phyloP scores from a whole-genome alignment of 92 coral and sea anemone genomes.

The Porites divaricata region DNA sequence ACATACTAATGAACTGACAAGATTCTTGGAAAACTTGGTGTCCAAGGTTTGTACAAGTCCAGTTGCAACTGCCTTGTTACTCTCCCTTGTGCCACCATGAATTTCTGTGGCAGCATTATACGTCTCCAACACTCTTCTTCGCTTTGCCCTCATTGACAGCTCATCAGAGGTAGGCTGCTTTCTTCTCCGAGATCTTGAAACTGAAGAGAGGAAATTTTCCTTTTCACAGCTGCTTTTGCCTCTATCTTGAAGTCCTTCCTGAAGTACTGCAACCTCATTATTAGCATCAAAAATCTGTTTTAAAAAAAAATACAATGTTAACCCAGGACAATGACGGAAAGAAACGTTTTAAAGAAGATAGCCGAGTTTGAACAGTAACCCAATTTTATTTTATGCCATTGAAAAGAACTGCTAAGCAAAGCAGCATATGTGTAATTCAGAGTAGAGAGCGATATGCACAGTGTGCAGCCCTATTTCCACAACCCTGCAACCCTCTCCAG shows the following conservation, averaged over 20 bases:
- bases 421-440: no score
- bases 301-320: neutral
- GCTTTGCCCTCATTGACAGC: conserved; percentile 39
- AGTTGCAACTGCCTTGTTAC: conserved; percentile 42
- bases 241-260: conserved; percentile 24
- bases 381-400: no score
- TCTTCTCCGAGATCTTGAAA: conserved; percentile 32
- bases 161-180: conserved; percentile 26
- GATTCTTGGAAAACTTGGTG: conserved; percentile 42
- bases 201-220: conserved; percentile 17
- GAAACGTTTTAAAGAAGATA: neutral
- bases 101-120: conserved; percentile 41
- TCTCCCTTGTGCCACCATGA: conserved; percentile 44
- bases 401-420: no score
- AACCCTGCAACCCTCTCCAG: no score
- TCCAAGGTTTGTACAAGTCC: conserved; percentile 51
- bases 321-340: conserved; percentile 10
- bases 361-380: no score
- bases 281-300: conserved; percentile 15
- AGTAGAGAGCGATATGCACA: no score
- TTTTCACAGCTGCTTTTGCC: neutral
- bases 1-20: conserved; percentile 33
- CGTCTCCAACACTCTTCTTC: conserved; percentile 41
- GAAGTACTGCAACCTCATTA: conserved; percentile 31
- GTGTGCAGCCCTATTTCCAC: no score